Percentiles rank a stretch among this genome's conserved stretches.
These are phyloP conservation scores for Thryonomys swinderianus DNA, from an alignment of 2,113 vertebrate genomes.

Conservation along the genomic window DNA sequence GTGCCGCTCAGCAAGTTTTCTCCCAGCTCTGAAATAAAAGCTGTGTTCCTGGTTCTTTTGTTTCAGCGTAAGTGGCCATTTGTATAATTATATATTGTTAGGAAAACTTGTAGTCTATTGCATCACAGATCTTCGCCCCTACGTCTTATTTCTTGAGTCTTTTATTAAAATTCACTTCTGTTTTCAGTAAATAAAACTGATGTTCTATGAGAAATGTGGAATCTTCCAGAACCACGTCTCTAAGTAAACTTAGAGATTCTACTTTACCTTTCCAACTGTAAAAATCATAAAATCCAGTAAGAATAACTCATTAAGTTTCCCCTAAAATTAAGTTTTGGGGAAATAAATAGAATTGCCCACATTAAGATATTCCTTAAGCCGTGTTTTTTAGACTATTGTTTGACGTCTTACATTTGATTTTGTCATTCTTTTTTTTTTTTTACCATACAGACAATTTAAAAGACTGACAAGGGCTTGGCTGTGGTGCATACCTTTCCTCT, in stretches of 20 bases:
- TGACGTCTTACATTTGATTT: background rate
- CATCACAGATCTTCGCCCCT: background rate
- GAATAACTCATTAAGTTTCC: background rate
- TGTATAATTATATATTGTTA: background rate
- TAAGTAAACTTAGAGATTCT: background rate
- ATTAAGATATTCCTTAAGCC: background rate
- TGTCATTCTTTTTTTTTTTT: slow-evolving; percentile 17
- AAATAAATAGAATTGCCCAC: background rate
- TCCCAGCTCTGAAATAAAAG: background rate
- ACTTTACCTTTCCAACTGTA: background rate
- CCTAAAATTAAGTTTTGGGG: slow-evolving; percentile 43
- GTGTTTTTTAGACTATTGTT: background rate
- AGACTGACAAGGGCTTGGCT: slow-evolving; percentile 9
- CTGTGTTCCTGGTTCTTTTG: background rate
- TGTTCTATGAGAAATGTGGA: background rate
- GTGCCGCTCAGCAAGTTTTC: background rate
- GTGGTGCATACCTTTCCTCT: slow-evolving; percentile 34
- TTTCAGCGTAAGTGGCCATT: background rate
- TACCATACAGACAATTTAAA: slow-evolving; percentile 1
- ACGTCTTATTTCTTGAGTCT: background rate
- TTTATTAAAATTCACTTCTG: background rate
- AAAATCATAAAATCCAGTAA: background rate
- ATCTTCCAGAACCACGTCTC: background rate
- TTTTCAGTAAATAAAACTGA: background rate
- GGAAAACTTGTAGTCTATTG: background rate